Conservation (phyloP, 1,140 invertebrate genomes). For the Camponotus floridanus region DNA sequence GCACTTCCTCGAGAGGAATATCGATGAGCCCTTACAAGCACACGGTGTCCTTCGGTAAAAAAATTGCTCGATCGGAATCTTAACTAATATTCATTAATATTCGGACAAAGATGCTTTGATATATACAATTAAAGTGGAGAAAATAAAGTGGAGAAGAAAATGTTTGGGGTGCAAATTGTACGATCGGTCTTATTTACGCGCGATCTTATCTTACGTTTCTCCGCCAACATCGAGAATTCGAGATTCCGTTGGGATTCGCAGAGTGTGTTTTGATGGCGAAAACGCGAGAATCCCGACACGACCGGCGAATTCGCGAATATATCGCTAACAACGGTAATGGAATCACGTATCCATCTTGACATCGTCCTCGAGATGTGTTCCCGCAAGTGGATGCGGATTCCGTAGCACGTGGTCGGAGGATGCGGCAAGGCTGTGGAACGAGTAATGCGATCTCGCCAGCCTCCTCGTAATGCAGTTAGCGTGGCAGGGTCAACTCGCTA, state of each 20-base stretch:
- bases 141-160: background rate
- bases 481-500: constrained; percentile 47
- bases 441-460: constrained; percentile 65
- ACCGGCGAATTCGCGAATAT: constrained; percentile 42
- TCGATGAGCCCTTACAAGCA: constrained; percentile 11
- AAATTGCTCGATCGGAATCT: too few species aligned
- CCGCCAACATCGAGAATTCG: background rate
- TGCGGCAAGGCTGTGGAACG: background rate
- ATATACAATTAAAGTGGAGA: background rate
- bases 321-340: constrained; percentile 66
- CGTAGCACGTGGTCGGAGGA: constrained; percentile 26
- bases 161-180: background rate
- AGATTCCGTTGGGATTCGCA: background rate
- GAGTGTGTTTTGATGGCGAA: constrained; percentile 21
- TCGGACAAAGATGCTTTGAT: too few species aligned
- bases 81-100: too few species aligned
- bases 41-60: too few species aligned
- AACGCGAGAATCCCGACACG: constrained; percentile 28
- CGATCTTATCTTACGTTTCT: background rate
- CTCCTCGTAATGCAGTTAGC: constrained; percentile 66
- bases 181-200: background rate
- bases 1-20: constrained; percentile 5
- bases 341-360: constrained; percentile 68
- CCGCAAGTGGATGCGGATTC: background rate
- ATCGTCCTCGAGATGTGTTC: constrained; percentile 6